Percentiles rank a stretch among this genome's conserved stretches.
phyloP scores from a whole-genome alignment of 2,113 vertebrate species.

The Mormyrus lacerda region DNA sequence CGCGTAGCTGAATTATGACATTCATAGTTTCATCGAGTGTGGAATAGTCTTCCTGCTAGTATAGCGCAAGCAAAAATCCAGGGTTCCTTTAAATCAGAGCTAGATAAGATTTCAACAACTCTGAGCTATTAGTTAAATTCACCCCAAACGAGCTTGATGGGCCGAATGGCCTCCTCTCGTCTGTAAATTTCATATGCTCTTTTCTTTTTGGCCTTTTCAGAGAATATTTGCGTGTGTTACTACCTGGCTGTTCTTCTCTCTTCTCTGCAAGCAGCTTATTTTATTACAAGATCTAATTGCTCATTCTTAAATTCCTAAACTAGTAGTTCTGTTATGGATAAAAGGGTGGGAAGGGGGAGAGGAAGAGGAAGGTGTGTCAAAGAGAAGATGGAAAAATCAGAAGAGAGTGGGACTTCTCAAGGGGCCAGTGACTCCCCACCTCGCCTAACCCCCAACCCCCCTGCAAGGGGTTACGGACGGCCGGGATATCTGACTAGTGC shows the following conservation, averaged over 20 bases:
- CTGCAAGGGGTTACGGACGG: neutral
- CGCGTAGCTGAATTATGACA: neutral
- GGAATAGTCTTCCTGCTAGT: no score
- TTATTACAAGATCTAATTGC: neutral
- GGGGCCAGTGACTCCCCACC: neutral
- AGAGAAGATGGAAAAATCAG: neutral
- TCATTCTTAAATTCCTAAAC: neutral
- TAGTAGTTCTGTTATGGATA: neutral
- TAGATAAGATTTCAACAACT: no score
- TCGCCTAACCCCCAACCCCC: neutral
- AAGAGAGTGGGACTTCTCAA: neutral
- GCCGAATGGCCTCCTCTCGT: no score
- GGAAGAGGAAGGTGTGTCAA: neutral
- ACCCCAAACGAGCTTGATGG: no score
- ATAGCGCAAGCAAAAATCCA: no score
- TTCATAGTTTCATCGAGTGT: neutral
- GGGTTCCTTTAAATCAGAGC: no score
- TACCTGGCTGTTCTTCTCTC: neutral
- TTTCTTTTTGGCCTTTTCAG: neutral
- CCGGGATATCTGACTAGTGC: constrained; percentile 67
- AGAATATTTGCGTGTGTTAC: neutral
- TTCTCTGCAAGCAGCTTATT: neutral
- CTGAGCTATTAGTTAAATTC: no score
- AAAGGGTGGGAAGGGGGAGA: neutral
- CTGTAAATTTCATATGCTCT: no score